These are phyloP conservation scores for Lates calcarifer DNA, from an alignment of 2,113 vertebrate genomes.

Conservation along the genomic window DNA sequence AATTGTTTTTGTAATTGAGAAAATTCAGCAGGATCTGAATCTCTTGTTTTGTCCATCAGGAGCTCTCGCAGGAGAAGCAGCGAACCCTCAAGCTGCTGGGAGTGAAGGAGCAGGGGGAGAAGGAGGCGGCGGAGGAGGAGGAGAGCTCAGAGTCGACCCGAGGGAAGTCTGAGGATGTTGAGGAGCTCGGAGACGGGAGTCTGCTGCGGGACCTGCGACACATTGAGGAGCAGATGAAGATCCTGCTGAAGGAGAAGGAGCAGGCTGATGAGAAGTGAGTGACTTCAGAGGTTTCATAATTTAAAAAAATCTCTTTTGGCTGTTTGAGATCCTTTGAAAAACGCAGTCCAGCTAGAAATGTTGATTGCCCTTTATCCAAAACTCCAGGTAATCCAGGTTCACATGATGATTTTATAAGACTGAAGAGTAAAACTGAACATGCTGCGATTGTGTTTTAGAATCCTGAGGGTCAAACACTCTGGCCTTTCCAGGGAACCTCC, in stretches of 20 bases:
- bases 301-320: too few relatives aligned
- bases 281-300: too few relatives aligned
- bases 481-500: slow-evolving; percentile 11
- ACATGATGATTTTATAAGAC: not conserved
- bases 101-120: slow-evolving; percentile 81
- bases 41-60: slow-evolving; percentile 75
- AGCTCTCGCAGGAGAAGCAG: slow-evolving; percentile 93
- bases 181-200: slow-evolving; percentile 67
- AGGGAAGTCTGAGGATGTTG: slow-evolving; percentile 60
- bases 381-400: not conserved
- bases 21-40: not conserved
- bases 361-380: not conserved
- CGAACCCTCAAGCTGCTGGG: slow-evolving; percentile 91
- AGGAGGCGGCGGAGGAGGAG: not conserved
- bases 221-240: slow-evolving; percentile 95
- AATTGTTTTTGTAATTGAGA: not conserved
- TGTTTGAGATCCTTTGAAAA: too few relatives aligned
- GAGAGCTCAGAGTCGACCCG: not conserved
- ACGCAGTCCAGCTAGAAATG: not conserved
- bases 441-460: not conserved
- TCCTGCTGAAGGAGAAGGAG: slow-evolving; percentile 92
- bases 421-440: not conserved
- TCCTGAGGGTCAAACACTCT: slow-evolving; percentile 1
- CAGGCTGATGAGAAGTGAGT: slow-evolving; percentile 91
- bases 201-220: slow-evolving; percentile 89